phyloP scores from a whole-genome alignment of 2,888 invertebrate species.

The Erebia palarica region DNA sequence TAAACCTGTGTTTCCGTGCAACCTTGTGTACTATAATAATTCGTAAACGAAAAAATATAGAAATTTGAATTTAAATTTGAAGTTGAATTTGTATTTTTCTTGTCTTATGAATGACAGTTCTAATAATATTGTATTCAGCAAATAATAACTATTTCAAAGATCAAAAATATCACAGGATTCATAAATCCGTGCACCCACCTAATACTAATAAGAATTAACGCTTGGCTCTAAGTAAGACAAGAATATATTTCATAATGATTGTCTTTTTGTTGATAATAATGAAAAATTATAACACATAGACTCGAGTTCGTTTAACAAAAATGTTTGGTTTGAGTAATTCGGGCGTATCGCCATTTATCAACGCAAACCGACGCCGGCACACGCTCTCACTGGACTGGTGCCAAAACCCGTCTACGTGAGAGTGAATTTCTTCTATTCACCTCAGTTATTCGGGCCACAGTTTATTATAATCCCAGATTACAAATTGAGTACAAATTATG shows the following conservation, averaged over 20 bases:
- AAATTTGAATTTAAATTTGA: too few relatives aligned
- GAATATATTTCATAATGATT: background rate
- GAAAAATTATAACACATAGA: background rate
- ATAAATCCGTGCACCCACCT: background rate
- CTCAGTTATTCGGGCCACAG: constrained; percentile 5
- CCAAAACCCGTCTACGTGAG: background rate
- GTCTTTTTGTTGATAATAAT: constrained; percentile 7
- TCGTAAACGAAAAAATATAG: too few relatives aligned
- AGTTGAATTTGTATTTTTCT: too few relatives aligned
- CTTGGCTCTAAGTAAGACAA: background rate
- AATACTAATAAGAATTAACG: background rate
- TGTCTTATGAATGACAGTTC: too few relatives aligned
- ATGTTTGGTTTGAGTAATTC: constrained; percentile 37
- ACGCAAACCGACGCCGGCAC: constrained; percentile 8
- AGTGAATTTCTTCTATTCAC: background rate
- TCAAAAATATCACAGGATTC: background rate
- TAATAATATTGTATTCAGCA: too few relatives aligned
- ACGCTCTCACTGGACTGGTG: background rate
- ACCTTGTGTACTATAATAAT: too few relatives aligned
- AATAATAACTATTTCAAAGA: too few relatives aligned
- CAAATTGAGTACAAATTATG: background rate
- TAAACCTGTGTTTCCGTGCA: too few relatives aligned
- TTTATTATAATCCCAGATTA: background rate
- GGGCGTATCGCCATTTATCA: background rate
- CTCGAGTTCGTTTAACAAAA: constrained; percentile 18